These are phyloP conservation scores for Peromyscus aztecus DNA, from an alignment of 2,797 vertebrate genomes.

Conservation along the genomic window DNA sequence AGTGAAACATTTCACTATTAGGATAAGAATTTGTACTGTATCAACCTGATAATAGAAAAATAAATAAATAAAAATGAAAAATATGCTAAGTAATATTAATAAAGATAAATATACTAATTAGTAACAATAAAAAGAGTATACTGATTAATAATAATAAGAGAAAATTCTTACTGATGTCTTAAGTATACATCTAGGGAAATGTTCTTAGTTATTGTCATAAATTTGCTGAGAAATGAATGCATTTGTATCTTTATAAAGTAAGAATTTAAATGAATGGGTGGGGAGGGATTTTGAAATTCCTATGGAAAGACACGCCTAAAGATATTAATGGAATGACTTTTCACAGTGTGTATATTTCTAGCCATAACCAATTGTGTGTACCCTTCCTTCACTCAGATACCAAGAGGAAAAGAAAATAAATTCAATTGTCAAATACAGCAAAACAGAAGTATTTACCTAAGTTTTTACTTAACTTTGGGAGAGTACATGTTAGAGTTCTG, in stretches of 20 bases:
- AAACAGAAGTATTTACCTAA: constrained; percentile 38
- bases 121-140: not conserved
- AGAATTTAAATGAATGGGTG: constrained; percentile 57
- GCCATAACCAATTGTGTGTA: constrained; percentile 46
- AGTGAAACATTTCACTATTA: too few species aligned
- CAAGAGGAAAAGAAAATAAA: constrained; percentile 38
- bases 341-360: constrained; percentile 60
- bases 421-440: not conserved
- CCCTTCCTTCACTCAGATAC: not conserved
- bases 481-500: not conserved
- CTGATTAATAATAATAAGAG: not conserved
- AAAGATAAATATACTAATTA: too few species aligned
- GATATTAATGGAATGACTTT: constrained; percentile 77
- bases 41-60: too few species aligned
- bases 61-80: too few species aligned
- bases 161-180: not conserved
- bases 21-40: too few species aligned
- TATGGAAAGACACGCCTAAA: constrained; percentile 44
- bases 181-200: constrained; percentile 51
- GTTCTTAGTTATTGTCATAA: not conserved
- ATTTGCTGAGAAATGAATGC: constrained; percentile 45
- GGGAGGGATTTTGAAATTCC: constrained; percentile 17
- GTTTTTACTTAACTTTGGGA: constrained; percentile 9
- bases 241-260: constrained; percentile 39
- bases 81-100: too few species aligned